phyloP scores from a whole-genome alignment of 2,888 invertebrate species.

The Erynnis tages region DNA sequence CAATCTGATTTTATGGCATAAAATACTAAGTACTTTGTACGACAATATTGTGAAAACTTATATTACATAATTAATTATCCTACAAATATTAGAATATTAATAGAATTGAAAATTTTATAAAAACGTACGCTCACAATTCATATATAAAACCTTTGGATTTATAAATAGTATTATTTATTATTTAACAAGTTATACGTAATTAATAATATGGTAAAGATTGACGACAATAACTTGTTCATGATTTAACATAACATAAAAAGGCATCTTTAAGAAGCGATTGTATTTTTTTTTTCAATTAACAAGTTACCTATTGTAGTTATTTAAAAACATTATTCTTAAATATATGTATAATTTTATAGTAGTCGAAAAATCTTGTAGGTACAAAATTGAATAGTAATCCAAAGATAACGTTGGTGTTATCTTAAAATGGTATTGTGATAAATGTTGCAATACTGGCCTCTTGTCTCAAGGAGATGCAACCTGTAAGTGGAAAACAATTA shows the following conservation, averaged over 20 bases:
- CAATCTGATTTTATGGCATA: conserved; percentile 31
- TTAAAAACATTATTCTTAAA: background rate
- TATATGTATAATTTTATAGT: background rate
- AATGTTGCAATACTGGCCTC: background rate
- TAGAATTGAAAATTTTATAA: background rate
- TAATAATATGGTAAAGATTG: too few species aligned
- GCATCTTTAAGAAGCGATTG: too few species aligned
- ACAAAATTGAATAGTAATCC: too few species aligned
- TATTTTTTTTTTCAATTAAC: too few species aligned
- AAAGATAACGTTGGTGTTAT: background rate
- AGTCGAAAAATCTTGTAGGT: too few species aligned
- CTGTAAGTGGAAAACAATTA: conserved; percentile 13
- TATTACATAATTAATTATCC: background rate
- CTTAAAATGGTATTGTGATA: background rate
- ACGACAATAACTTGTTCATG: too few species aligned
- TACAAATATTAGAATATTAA: conserved; percentile 1
- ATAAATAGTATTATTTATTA: too few species aligned
- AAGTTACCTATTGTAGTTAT: too few species aligned
- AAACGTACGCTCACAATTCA: background rate
- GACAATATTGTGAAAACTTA: conserved; percentile 29
- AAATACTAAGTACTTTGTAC: conserved; percentile 41
- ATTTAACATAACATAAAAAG: too few species aligned
- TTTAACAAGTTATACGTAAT: too few species aligned
- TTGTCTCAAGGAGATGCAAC: conserved; percentile 30
- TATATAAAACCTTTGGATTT: background rate